Base-by-base conservation (phyloP, 2,888 invertebrate genomes). In the Nycteola revayana region DNA sequence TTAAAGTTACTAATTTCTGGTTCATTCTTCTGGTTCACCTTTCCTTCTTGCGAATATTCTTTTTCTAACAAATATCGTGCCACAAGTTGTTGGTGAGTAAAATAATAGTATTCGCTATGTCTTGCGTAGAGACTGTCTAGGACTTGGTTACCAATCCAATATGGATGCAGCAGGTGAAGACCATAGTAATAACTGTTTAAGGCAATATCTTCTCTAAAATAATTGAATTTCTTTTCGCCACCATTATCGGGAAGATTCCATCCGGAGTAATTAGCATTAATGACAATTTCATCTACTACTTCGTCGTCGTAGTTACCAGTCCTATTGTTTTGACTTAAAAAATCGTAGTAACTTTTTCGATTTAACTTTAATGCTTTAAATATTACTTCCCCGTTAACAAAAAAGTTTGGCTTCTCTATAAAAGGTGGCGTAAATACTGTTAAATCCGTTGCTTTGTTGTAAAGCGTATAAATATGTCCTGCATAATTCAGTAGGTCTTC, bases 161-260 rank as follows among this genome's bases (percentile, higher is more conserved):
- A 91, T 1, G 92, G 92, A 55, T 83, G 88, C 39, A 90, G 69
- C 24, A 90, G 62, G 49, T 92, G 90, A 48, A 90, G 71, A 45
- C 88, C 90, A 48, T 88, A 90, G 66, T 92, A 92, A 63, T 88
- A 92, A 26, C 86, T 75, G 60, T 92, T 92, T 7, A 92, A 62
- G 10, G 89, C 90, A 34, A 92, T 77, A 47, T 93, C 93, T 79
- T 93, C 92, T 44, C 90, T 90, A 58, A 92, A 93, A 57, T 93
- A 93, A 36, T 91, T 90, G 7, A 92, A 58, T 34, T 85, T 78
- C 48, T 88, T 82, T 46, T 91, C 90, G 31, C 84, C 81, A 36
- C 71, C 75, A 33, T 75, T 70, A 71, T 80, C 54, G 52, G 74
- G 61, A 71, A 88, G 41, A 58, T 91, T 90, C 90, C 90, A 91